Base-by-base conservation (phyloP, 2,888 invertebrate species). In the Agrilus cyanescens region DNA sequence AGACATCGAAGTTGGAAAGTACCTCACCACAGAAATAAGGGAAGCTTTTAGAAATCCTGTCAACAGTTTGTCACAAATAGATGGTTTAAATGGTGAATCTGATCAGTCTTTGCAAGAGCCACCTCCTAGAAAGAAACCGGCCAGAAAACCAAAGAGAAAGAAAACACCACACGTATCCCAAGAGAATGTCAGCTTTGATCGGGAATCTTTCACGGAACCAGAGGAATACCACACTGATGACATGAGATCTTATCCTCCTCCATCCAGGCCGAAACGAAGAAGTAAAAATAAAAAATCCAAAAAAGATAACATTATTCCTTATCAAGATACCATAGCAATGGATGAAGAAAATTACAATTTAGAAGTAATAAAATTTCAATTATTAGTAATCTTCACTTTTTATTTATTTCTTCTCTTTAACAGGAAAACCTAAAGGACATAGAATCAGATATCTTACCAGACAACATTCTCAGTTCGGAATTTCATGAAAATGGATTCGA, bases 1-100 rank as follows among this genome's bases (percentile, higher is more conserved):
- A 65, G 82, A 86, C 67, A 83, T 86, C 59, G 81, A 82, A 64
- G 73, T 85, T 45, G 81, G 84, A 46, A 76, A 80, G 62, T 85
- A 83, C 58, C 73, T 87, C 43, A 83, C 81, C 56, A 77, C 78
- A 40, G 86, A 87, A 67, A 83, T 88, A 52, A 75, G 84, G 52
- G 85, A 86, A 65, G 85, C 85, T 20, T 81, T 87, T 57, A 73
- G 76, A 59, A 74, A 73, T 46, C 78, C 80, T 6, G 71, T 70
- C 42, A 86, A 82, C 60, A 74, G 78, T 10, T 68, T 83, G 40
- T 74, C 78, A 20, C 72, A 78, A 41, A 74, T 83, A 61, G 56
- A 63, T 48, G 50, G 54, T 35, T 53, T 58, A 35, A 52, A 53
- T 32, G 46, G 53, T 33, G 52, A 53, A 38, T 61, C 62, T 4